phyloP scores from a whole-genome alignment of 1,140 invertebrate genomes.

The Drosophila arawakana region DNA sequence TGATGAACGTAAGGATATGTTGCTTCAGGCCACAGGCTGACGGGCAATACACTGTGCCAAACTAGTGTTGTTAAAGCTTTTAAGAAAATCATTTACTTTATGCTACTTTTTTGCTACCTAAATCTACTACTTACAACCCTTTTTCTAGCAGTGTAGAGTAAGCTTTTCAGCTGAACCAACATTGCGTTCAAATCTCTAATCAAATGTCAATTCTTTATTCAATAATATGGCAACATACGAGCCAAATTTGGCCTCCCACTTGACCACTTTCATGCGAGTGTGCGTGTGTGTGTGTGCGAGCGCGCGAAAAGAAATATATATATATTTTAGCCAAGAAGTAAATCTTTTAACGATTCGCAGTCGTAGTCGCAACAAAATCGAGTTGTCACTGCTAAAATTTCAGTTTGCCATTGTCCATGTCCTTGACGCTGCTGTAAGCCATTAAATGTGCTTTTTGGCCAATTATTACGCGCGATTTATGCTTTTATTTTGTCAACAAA shows the following conservation, averaged over 20 bases:
- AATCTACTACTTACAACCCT: too few relatives aligned
- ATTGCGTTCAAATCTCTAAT: conserved; percentile 65
- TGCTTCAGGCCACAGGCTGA: conserved; percentile 31
- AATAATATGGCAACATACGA: conserved; percentile 67
- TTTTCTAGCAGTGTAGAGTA: conserved; percentile 5
- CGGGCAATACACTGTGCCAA: neutral
- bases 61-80: neutral
- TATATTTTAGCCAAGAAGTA: conserved; percentile 46
- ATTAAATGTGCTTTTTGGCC: conserved; percentile 80
- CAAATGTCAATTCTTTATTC: conserved; percentile 82
- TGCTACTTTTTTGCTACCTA: too few relatives aligned
- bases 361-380: neutral
- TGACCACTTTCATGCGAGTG: neutral
- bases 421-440: conserved; percentile 62
- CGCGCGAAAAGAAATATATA: conserved; percentile 55
- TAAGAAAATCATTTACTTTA: conserved; percentile 1
- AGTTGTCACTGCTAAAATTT: neutral
- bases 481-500: conserved; percentile 79
- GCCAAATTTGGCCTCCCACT: conserved; percentile 26
- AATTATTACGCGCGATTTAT: conserved; percentile 83
- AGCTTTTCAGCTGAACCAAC: conserved; percentile 26
- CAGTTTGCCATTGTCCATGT: conserved; percentile 27
- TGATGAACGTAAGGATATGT: conserved; percentile 67
- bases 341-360: conserved; percentile 70
- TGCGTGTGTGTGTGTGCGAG: conserved; percentile 34